Evolutionary conservation across 2,113 vertebrate species (phyloP), one percentile per base, ranked within the genome.

Genomic region (Oncorhynchus nerka): DNA sequence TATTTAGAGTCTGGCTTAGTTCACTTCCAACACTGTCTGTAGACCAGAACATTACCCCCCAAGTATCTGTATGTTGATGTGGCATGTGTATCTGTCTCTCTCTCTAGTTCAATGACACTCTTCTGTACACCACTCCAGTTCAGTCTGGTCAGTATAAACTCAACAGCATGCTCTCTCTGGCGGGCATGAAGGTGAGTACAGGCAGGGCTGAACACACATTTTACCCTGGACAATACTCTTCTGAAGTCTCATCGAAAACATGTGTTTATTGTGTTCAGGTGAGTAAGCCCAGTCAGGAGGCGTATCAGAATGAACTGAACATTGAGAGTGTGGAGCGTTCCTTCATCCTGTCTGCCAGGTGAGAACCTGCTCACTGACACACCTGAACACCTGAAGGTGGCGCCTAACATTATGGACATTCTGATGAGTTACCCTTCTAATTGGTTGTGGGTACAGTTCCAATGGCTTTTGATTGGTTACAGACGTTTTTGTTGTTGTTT

Each of bases 261-360:
- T 4, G 19, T 55, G 51, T 55, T 15, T 55, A 1, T 55, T 81
- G 30, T 77, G 57, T 20, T 15, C 89, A 99, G 98, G 97, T 99
- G 78, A 96, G 95, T 86, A 99, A 97, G 82, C 98, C 98, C 75
- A 97, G 94, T 19, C 97, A 99, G 86, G 98, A 99, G 89, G 98
- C 96, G 0, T 99, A 99, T 89, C 98, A 99, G 90, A 99, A 99
- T 77, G 98, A 99, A 85, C 90, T 99, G 80, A 99, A 98, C 92
- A 99, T 99, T 57, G 97, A 99, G 92, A 99, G 98, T 0, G 96
- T 99, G 3, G 97, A 99, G 24, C 96, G 97, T 75, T 99, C 98
- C 73, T 99, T 99, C 89, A 99, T 99, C 89, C 94, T 99, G 78
- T 99, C 98, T 66, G 97, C 97, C 24, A 96, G 96, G 98, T 99